Evolutionary conservation across 2,888 invertebrate species (phyloP), one percentile per base, ranked within the genome.

Genomic region (Phorcus lineatus): DNA sequence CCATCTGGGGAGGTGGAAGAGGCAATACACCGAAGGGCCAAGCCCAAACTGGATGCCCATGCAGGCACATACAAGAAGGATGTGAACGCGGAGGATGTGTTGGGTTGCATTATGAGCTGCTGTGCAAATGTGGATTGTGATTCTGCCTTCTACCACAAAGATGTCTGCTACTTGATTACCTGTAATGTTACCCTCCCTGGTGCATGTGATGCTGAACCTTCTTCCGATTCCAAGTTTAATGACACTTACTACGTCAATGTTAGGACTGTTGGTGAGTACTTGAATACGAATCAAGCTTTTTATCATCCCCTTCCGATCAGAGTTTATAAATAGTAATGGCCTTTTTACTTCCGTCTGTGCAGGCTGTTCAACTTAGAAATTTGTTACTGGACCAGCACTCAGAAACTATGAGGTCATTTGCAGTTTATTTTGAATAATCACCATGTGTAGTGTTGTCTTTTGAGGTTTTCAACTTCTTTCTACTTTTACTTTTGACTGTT

Each of bases 61-160:
- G 85, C 85, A 0, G 85, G 85, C 11, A 67, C n/a, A 11, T 85
- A 80, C 74, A 77, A 54, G 1, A 84, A 82, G 54, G 81, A 82
- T 22, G 28, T 54, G 0, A 74, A 77, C 11, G 82, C 85, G 0
- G 52, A 3, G 0, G 76, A 70, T 52, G 36, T 83, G 11, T 66
- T 70, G 19, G 28, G 66, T 17, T 85, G 85, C 74, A 81, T 83
- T 4, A 22, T 81, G n/a, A 81, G 79, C 24, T 85, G 85, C 54
- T 85, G 85, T 78, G 53, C 52, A 0, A 77, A 67, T 2, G 54
- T 62, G 0, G 19, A 24, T 22, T 83, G 84, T 62, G 81, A 84
- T 36, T 74, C 80, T 1, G 83, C 81, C 17, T 84, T 84, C 47
- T 84, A 75, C 77, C 83, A 84, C 47, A 57, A 82, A 17, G 16